Conservation (phyloP, 2,888 invertebrate genomes). For the Nemotelus nigrinus region DNA sequence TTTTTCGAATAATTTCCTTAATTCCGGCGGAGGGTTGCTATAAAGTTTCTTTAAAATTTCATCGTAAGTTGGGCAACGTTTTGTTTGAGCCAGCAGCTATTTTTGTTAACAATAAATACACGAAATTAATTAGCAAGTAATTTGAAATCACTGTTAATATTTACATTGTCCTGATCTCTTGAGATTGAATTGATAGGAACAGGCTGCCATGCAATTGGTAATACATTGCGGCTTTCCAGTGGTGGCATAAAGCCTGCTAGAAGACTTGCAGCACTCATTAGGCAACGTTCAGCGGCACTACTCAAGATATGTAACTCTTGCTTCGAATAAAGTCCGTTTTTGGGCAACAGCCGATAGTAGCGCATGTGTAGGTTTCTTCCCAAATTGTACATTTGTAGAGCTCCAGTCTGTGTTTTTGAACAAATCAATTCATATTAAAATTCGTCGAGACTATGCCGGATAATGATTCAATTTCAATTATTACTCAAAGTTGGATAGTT, state of each 20-base stretch:
- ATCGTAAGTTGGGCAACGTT: conserved; percentile 68
- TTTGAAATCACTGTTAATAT: conserved; percentile 51
- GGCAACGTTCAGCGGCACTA: conserved; percentile 83
- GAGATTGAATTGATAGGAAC: conserved; percentile 85
- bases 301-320: conserved; percentile 73
- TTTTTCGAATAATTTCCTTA: conserved; percentile 66
- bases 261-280: conserved; percentile 86
- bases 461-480: conserved; percentile 1
- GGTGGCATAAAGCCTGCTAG: conserved; percentile 75
- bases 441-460: not conserved
- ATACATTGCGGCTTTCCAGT: conserved; percentile 60
- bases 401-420: conserved; percentile 71
- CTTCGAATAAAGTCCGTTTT: conserved; percentile 69
- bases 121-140: not conserved
- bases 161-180: conserved; percentile 75
- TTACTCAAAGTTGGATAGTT: not conserved
- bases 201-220: conserved; percentile 81
- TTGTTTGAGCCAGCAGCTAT: conserved; percentile 65
- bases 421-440: too few species aligned
- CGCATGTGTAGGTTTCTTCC: conserved; percentile 77
- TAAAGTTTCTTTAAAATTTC: conserved; percentile 66
- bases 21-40: conserved; percentile 66
- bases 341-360: conserved; percentile 74
- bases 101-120: conserved; percentile 12
- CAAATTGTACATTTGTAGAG: conserved; percentile 76